These are phyloP conservation scores for Leptonema lineaticorne DNA, from an alignment of 1,140 invertebrate species.

Conservation along the genomic window DNA sequence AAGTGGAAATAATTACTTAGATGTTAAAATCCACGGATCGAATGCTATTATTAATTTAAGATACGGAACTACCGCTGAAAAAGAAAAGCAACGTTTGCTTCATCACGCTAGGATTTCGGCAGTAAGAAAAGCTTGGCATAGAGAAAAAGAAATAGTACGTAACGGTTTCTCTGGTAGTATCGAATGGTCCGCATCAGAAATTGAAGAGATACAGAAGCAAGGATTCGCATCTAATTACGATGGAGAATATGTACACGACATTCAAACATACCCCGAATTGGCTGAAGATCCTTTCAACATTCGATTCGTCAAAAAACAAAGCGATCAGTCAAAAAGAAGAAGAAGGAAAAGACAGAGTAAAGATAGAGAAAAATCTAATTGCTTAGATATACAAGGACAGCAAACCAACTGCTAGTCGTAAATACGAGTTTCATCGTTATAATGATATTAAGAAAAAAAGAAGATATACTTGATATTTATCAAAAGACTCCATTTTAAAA, in stretches of 20 bases:
- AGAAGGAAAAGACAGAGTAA: constrained; percentile 60
- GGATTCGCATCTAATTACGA: constrained; percentile 83
- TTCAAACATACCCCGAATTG: constrained; percentile 84
- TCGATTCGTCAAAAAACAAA: constrained; percentile 79
- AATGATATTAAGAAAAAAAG: constrained; percentile 34
- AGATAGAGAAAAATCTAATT: constrained; percentile 45
- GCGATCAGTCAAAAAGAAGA: constrained; percentile 63
- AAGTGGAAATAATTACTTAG: constrained; percentile 67
- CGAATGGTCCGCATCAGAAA: constrained; percentile 76
- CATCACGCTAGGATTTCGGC: constrained; percentile 86
- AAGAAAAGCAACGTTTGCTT: constrained; percentile 83
- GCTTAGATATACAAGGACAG: constrained; percentile 17
- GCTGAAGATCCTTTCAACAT: constrained; percentile 96
- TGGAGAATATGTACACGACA: constrained; percentile 87
- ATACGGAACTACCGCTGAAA: constrained; percentile 86
- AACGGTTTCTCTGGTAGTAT: constrained; percentile 71
- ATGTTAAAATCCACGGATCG: constrained; percentile 82
- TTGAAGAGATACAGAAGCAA: constrained; percentile 83
- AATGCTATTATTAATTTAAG: constrained; percentile 81
- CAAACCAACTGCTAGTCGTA: constrained; percentile 39
- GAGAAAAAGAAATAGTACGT: constrained; percentile 81
- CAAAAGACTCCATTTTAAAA: constrained; percentile 41
- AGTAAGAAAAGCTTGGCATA: constrained; percentile 87
- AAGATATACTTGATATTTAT: constrained; percentile 28
- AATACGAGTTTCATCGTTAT: constrained; percentile 32